Evolutionary conservation across 2,113 vertebrate species (phyloP).

Genomic region (Cavia aperea): DNA sequence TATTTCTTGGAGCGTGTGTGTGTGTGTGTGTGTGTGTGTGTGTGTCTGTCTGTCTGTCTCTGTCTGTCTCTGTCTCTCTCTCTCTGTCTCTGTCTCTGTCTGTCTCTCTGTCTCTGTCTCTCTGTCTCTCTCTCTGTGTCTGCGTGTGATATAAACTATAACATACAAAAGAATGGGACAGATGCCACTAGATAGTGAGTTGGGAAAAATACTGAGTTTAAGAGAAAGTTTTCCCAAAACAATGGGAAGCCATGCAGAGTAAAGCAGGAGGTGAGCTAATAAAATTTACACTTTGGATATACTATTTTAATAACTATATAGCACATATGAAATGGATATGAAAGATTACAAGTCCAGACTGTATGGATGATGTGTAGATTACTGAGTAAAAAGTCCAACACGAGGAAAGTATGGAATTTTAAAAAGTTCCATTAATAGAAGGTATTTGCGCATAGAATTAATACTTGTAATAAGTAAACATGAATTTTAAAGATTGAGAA

Average conservation of each 20-base stretch:
- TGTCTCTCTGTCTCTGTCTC: no score
- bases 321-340: neutral
- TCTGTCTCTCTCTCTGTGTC: neutral
- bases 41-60: no score
- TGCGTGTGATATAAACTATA: neutral
- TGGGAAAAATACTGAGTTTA: neutral
- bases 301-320: neutral
- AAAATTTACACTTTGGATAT: neutral
- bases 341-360: neutral
- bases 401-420: neutral
- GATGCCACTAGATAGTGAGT: neutral
- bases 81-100: no score
- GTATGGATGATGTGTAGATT: neutral
- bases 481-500: constrained; percentile 5
- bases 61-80: no score
- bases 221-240: neutral
- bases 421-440: neutral
- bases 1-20: neutral
- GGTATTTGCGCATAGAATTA: neutral
- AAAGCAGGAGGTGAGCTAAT: neutral
- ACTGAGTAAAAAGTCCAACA: neutral
- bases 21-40: neutral
- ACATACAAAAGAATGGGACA: neutral
- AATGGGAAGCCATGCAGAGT: neutral
- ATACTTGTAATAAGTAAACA: neutral